These are phyloP conservation scores for Amblyteles armatorius DNA, from an alignment of 2,888 invertebrate genomes.

Conservation along the genomic window DNA sequence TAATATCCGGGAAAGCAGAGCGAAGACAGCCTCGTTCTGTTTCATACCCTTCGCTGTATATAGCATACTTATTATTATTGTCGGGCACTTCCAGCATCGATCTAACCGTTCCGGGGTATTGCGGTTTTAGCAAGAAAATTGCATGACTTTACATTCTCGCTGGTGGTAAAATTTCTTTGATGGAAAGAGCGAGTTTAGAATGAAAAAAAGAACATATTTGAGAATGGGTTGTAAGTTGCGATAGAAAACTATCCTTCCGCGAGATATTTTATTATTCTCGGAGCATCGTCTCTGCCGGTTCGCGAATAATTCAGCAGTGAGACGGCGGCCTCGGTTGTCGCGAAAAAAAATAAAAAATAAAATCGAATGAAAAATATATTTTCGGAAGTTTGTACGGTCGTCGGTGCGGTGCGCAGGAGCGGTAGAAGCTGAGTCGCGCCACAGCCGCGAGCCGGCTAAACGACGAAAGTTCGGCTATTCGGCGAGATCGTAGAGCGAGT, in stretches of 20 bases:
- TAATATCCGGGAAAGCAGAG: slow-evolving; percentile 1
- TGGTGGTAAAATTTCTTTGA: not conserved
- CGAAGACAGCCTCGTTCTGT: slow-evolving; percentile 4
- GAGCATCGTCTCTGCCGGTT: too few species aligned
- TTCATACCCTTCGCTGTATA: slow-evolving; percentile 4
- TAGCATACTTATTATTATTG: slow-evolving; percentile 13
- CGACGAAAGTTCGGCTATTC: slow-evolving; percentile 82
- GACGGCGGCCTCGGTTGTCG: not conserved
- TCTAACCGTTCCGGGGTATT: not conserved
- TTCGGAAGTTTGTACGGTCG: slow-evolving; percentile 27
- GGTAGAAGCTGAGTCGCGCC: slow-evolving; percentile 26
- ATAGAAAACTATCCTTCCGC: not conserved
- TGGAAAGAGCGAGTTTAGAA: not conserved
- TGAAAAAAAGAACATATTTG: not conserved
- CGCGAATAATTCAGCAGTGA: not conserved
- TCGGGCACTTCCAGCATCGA: not conserved
- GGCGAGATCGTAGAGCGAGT: slow-evolving; percentile 75
- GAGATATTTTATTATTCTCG: not conserved
- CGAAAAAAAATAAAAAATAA: not conserved
- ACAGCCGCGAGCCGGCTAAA: slow-evolving; percentile 68
- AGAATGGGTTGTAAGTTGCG: not conserved
- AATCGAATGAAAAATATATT: not conserved
- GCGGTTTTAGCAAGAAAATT: not conserved
- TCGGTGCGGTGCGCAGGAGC: slow-evolving; percentile 1
- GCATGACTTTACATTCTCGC: not conserved